Conservation (phyloP, 2,797 vertebrate genomes). For the Leptatherina wallacei region DNA sequence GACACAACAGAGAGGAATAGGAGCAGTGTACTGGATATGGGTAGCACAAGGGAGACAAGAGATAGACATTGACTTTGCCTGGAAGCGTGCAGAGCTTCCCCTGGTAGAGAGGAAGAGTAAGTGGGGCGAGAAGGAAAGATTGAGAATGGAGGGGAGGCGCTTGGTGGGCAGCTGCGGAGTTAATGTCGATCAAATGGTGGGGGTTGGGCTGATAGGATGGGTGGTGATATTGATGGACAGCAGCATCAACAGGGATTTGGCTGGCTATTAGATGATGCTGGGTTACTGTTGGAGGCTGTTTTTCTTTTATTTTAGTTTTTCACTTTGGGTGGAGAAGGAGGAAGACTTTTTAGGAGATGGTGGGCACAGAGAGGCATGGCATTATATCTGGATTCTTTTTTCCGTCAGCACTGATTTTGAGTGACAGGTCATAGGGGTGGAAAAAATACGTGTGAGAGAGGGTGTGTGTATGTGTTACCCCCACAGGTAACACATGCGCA, state of each 20-base stretch:
- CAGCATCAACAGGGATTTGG: conserved; percentile 60
- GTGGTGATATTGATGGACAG: conserved; percentile 72
- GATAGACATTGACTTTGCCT: conserved; percentile 69
- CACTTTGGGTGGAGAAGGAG: conserved; percentile 26
- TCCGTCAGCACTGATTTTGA: conserved; percentile 72
- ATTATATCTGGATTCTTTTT: conserved; percentile 46
- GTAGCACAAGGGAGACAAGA: conserved; percentile 57
- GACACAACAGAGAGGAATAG: conserved; percentile 63
- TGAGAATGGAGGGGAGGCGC: conserved; percentile 56
- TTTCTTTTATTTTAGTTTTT: conserved; percentile 29
- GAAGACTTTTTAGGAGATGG: conserved; percentile 38
- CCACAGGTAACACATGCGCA: conserved; percentile 82
- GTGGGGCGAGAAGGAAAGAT: conserved; percentile 58
- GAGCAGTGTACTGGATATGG: conserved; percentile 59
- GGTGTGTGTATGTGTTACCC: conserved; percentile 48
- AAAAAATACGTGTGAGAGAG: conserved; percentile 57
- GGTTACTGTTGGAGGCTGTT: conserved; percentile 42
- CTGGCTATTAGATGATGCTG: conserved; percentile 61
- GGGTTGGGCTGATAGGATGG: conserved; percentile 53
- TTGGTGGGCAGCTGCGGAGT: conserved; percentile 54
- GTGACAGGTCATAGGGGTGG: conserved; percentile 74
- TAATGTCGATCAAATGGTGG: conserved; percentile 68
- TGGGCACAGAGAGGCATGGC: conserved; percentile 24
- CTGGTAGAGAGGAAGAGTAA: conserved; percentile 61
- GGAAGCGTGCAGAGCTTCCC: conserved; percentile 63